Evolutionary conservation across 35 echinoderm and acorn worm genomes (phyloP), one percentile per base, ranked within the genome.

Genomic region (Apostichopus californicus): DNA sequence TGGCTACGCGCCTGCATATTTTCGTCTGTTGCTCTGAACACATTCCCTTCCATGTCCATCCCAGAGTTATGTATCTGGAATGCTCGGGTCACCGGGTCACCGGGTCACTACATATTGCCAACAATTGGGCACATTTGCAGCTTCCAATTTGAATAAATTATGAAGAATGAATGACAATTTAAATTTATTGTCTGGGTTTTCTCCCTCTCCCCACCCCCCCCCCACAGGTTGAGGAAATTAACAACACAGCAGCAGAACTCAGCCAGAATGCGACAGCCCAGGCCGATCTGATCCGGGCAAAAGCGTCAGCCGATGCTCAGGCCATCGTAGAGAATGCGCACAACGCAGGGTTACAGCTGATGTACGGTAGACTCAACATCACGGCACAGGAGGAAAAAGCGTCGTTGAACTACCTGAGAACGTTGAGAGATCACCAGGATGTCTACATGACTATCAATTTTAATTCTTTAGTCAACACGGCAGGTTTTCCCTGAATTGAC

Each of bases 251-350:
- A 34, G 80, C 90, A 10, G 95, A 96, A 70, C 68, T 94, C 1
- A 10, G 83, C 89, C 92, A 96, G 92, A 96, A 96, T 92, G 95
- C 95, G 15, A 94, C 95, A 56, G 95, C 95, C 21, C 89, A 94
- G 59, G 46, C 95, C 0, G 78, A 90, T 26, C 79, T 96, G 89
- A 92, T 96, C 17, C 54, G 79, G 0, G 90, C 95, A 18, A 80
- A 68, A 52, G 95, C 95, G 1, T 23, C 28, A 5, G 95, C 95
- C 17, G 75, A 88, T 18, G 88, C 95, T 13, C 63, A 70, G 53
- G 92, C 95, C 3, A 55, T 83, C 8, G 82, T 96, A 14, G 95
- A 96, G 89, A 56, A 88, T 70, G 54, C 95, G 11, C 92, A 94
- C 68, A 96, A 77, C 75, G 14, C 28, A 5, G 95, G 95, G 10